phyloP scores from a whole-genome alignment of 1,140 invertebrate genomes.

The Calosoma granatense region DNA sequence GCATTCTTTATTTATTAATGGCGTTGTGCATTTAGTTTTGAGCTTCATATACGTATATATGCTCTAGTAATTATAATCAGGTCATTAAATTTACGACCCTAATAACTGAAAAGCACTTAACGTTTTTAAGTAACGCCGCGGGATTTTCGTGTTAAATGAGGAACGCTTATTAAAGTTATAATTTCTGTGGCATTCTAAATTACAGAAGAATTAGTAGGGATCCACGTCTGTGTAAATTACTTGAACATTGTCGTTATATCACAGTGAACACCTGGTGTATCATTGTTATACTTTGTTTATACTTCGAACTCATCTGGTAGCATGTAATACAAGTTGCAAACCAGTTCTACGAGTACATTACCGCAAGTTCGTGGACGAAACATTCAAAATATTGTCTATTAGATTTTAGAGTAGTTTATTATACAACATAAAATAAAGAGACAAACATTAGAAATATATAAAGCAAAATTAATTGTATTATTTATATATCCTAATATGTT shows the following conservation, averaged over 20 bases:
- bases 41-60: neutral
- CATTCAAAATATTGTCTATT: no score
- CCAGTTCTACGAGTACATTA: no score
- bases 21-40: neutral
- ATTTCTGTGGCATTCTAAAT: neutral
- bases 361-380: no score
- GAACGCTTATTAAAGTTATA: constrained; percentile 6
- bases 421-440: no score
- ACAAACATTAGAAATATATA: no score
- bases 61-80: neutral
- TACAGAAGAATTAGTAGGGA: constrained; percentile 2
- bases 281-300: no score
- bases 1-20: neutral
- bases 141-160: neutral
- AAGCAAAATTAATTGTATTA: no score
- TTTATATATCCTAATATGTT: no score
- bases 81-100: neutral
- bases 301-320: no score
- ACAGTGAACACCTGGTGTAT: neutral
- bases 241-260: neutral
- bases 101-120: constrained; percentile 7
- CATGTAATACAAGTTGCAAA: no score
- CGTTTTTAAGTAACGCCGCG: neutral
- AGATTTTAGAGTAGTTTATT: no score
- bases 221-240: neutral